Evolutionary conservation across 2,113 vertebrate species (phyloP), one percentile per base, ranked within the genome.

Genomic region (Hymenochirus boettgeri): DNA sequence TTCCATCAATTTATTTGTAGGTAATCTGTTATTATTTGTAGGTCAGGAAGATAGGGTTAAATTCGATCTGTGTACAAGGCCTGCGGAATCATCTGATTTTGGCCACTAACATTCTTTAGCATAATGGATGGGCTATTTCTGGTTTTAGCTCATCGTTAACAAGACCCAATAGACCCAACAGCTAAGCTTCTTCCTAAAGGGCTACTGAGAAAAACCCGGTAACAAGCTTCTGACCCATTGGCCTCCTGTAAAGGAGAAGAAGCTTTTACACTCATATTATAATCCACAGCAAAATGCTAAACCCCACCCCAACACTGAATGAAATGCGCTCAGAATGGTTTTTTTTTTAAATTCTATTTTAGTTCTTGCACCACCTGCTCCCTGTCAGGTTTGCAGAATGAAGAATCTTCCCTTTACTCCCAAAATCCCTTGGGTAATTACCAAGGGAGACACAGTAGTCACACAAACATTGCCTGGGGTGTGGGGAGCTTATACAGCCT

Each of bases 401-500:
- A 66, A 67, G 56, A 33, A 58, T 67, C 47, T 52, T 59, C 42
- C 64, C 55, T 51, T 59, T 56, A 59, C 64, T 57, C 51, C 24
- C 47, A 26, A 9, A n/a, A 17, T 67, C 64, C 25, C 64, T 5
- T 3, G 64, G 39, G 64, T 67, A 26, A 67, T 67, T 67, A 67
- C 64, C 52, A 25, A 59, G 64, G 64, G 56, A 52, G 31, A 19
- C 56, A 59, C 29, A 58, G 56, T 29, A 58, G 15, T 47, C 64
- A 59, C 56, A 67, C 37, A 57, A 59, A 59, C 35, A 67, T 59
- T 67, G 56, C 55, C 47, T 52, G 15, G 23, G 56, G 63, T 54
- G 13, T 2, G 39, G 63, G 55, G 54, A 27, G 46, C 17, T 24
- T 58, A 56, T 56, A 55, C 58, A 57, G 24, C 50, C 64, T 24